These are phyloP conservation scores for Microcaecilia unicolor DNA, from an alignment of 2,797 vertebrate genomes.

Conservation along the genomic window DNA sequence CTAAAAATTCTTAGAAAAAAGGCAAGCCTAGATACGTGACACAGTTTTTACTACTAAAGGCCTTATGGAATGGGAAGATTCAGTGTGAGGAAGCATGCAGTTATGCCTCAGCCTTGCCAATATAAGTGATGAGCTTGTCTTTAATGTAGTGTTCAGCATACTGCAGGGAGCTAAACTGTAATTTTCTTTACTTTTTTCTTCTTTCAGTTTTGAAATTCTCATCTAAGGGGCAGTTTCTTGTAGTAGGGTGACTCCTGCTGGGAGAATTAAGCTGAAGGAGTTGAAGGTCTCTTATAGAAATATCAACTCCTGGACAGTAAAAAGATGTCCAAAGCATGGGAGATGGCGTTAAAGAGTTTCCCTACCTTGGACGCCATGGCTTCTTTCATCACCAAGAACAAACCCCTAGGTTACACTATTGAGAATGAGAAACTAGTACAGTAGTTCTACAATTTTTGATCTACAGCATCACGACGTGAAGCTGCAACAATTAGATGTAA, in stretches of 20 bases:
- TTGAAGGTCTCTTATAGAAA: conserved; percentile 77
- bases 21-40: too few species aligned
- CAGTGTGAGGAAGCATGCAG: conserved; percentile 81
- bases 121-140: conserved; percentile 70
- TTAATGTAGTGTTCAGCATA: conserved; percentile 72
- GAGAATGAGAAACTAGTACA: conserved; percentile 79
- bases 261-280: conserved; percentile 78
- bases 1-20: too few species aligned
- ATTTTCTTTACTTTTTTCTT: conserved; percentile 71
- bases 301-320: conserved; percentile 76
- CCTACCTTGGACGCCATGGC: conserved; percentile 76
- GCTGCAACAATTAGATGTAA: conserved; percentile 81
- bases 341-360: conserved; percentile 77
- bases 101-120: conserved; percentile 68
- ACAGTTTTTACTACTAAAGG: conserved; percentile 75
- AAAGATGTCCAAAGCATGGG: conserved; percentile 77
- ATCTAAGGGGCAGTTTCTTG: conserved; percentile 76
- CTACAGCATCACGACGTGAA: conserved; percentile 76
- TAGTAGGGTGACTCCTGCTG: conserved; percentile 75
- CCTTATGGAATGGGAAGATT: conserved; percentile 71
- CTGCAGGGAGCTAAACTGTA: conserved; percentile 72
- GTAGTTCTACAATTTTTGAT: conserved; percentile 77
- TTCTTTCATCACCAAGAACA: conserved; percentile 79
- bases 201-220: conserved; percentile 80
- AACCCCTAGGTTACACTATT: conserved; percentile 78